Base-by-base conservation (phyloP, 1,140 invertebrate species). In the Drosophila micromelanica region DNA sequence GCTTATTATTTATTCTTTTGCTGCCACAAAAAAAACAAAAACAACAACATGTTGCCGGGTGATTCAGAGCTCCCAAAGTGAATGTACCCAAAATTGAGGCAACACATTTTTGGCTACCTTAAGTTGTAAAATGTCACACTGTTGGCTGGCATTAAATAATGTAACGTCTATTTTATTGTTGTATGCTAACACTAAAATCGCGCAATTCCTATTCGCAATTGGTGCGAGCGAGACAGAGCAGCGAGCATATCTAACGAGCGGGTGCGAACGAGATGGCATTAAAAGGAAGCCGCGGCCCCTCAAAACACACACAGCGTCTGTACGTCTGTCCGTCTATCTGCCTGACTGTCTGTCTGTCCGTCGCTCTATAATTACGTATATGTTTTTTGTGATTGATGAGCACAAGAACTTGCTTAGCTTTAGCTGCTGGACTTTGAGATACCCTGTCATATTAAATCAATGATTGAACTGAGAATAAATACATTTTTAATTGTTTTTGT, bases 11-110 rank as follows among this genome's bases (percentile, higher is more conserved):
- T 73, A 80, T 84, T 78, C 68, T 79, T 80, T 80, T 64, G 59
- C 45, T 73, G 79, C 40, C 38, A 57, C 55, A 43, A 17, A 42
- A 46, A 46, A 13, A 32, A 35, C 4, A 45, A 45, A 9, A 5
- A 40, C 67, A 70, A 70, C 45, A 27, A 27, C 27, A 27, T 48
- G 64, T 78, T 57, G 65, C 61, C 43, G 72, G 68, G 64, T 85
- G 80, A 84, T 84, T 84, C 80, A 85, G 76, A 56, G 67, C 59
- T 67, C 73, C 73, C 38, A 61, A 85, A 85, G 80, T 85, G 80
- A 85, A 85, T 85, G 80, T 82, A 55, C 60, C 51, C 56, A 17
- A 37, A 20, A 30, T 20, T 49, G n/a, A 35, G 42, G 23, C 48
- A 20, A 23, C 45, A 15, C 59, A 35, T 51, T 45, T 48, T 57